Evolutionary conservation across 2,888 invertebrate species (phyloP), one percentile per base, ranked within the genome.

Genomic region (Ecdyonurus torrentis): DNA sequence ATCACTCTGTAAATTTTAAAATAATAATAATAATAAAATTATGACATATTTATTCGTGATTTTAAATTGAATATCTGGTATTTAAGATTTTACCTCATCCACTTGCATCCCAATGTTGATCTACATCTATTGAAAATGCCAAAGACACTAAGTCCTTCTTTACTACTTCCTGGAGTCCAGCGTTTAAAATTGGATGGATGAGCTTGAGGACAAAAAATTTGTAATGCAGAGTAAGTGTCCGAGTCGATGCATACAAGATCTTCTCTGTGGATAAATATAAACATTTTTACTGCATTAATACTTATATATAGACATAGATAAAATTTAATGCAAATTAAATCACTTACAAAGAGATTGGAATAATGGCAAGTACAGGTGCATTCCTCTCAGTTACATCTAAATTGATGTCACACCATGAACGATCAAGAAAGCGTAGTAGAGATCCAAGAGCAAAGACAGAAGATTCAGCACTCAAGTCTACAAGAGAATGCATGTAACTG

Each of bases 171-270:
- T 1, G 77, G 77, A 25, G 77, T 77, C 3, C 85, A 85, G 65
- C 81, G 79, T 72, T 87, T 89, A 72, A 85, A 87, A 37, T 81
- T 81, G 64, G 89, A 86, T 7, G 90, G 89, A 70, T 90, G 89
- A 1, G 82, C 77, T 61, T 83, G 79, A 1, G 81, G 77, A 66
- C 84, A 82, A 73, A 92, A 89, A 66, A 94, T 84, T 72, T 90
- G 86, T 53, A 94, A 76, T 0, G 87, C 86, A 64, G 81, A 81
- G 73, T 85, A 88, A 0, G 86, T 84, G 66, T 84, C 83, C 52
- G 82, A 80, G 73, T 89, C 87, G 65, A 90, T 78, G 66, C 82
- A 80, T 20, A 90, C 83, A 69, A 85, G 78, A 70, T 87, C 81
- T 61, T 80, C 78, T 65, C 89, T 89, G 68, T n/a, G n/a, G n/a